Evolutionary conservation across 2,113 vertebrate genomes (phyloP).

Genomic region (Notiomystis cincta): DNA sequence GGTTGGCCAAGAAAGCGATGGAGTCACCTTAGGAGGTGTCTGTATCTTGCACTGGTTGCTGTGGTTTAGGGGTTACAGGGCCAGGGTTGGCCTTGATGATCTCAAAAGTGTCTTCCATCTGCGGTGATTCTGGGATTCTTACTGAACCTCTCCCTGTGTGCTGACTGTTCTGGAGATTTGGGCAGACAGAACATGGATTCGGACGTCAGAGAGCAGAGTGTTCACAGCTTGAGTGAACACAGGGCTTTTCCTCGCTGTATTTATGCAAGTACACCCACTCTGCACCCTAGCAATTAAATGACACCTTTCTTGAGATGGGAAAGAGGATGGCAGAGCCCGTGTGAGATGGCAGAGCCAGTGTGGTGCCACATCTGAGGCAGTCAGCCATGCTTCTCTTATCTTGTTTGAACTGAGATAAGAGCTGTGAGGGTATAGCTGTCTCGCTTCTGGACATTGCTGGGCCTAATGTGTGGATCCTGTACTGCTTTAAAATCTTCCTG

Average conservation of each 20-base stretch:
- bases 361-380: not conserved
- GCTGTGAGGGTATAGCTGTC: not conserved
- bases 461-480: not conserved
- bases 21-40: not conserved
- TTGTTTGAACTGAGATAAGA: not conserved
- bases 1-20: not conserved
- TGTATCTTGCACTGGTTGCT: not conserved
- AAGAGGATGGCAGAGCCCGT: not conserved
- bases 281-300: not conserved
- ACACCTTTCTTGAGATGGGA: not conserved
- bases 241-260: not conserved
- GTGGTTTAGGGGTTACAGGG: not conserved
- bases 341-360: not conserved
- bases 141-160: not conserved
- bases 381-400: not conserved
- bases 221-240: not conserved
- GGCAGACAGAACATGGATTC: not conserved
- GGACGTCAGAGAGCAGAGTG: not conserved
- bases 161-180: not conserved
- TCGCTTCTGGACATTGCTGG: not conserved
- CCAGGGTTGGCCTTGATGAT: not conserved
- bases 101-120: not conserved
- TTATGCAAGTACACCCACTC: not conserved
- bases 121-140: not conserved
- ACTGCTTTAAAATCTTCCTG: not conserved